Conservation (phyloP, 2,113 vertebrate genomes). For the Pseudopipra pipra region DNA sequence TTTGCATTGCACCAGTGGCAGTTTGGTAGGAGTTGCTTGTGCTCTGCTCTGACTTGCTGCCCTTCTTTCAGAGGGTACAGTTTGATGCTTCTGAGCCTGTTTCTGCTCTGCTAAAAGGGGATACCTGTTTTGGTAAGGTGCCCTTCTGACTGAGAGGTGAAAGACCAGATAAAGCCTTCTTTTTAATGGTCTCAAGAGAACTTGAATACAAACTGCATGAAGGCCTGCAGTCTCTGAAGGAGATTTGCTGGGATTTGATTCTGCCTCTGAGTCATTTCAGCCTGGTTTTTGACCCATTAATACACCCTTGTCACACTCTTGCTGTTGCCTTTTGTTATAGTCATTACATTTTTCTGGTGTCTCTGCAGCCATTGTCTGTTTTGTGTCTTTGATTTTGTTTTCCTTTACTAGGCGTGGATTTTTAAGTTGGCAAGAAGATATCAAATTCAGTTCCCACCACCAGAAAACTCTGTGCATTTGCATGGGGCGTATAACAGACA, state of each 20-base stretch:
- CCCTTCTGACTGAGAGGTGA: background rate
- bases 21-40: background rate
- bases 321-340: background rate
- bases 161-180: background rate
- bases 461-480: background rate
- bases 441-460: background rate
- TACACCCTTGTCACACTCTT: background rate
- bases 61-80: background rate
- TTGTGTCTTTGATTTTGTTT: slow-evolving; percentile 3
- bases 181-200: background rate
- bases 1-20: background rate
- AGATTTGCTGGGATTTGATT: background rate
- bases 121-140: background rate
- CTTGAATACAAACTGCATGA: background rate
- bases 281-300: background rate
- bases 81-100: background rate
- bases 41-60: background rate
- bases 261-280: background rate
- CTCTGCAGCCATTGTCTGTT: background rate
- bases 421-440: background rate
- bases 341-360: background rate
- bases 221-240: background rate
- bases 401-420: background rate
- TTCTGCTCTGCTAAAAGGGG: background rate
- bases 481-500: accelerated